Base-by-base conservation (phyloP, 2,888 invertebrate genomes). In the Biston stratarius region DNA sequence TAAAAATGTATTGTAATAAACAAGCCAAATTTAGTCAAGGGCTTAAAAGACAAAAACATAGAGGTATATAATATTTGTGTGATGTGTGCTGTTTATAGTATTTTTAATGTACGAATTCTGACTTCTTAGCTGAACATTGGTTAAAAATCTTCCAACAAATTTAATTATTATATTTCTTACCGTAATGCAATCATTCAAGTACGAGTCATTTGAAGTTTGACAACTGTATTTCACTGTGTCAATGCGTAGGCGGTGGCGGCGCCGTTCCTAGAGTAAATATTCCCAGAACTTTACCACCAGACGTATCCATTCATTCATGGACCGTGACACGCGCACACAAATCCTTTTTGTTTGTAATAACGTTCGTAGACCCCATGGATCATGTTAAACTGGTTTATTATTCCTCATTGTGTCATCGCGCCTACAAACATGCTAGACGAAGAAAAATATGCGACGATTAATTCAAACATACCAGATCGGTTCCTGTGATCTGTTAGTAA, bases 181-280 rank as follows among this genome's bases (percentile, higher is more conserved):
- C 24, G 24, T 24, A 24, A 40, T 44, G 38, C 3, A 24, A 33
- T 48, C n/a, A 34, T 11, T 24, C 12, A 40, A 44, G 5, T 7
- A 15, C 33, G 8, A 40, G 42, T 42, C 42, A 42, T 48, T 49
- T 48, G 38, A 51, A 65, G 60, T 15, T 65, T 49, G 47, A 14
- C 58, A 42, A 59, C 61, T 61, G 67, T 55, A 34, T 48, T 15
- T 36, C 40, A 58, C 42, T 53, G 44, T 75, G 82, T 33, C 48
- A 10, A 10, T 42, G 67, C 66, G 74, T 85, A 79, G 89, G 90
- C 84, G 86, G 80, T 74, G 78, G 76, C 82, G 90, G 87, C 90
- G 87, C 88, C 87, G 79, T 77, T 71, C 79, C 81, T 83, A 84
- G 85, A 86, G 87, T 89, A 88, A 89, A 89, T 87, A 90, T 90